Base-by-base conservation (phyloP, 2,888 invertebrate genomes). In the Troglohyphantes excavatus region DNA sequence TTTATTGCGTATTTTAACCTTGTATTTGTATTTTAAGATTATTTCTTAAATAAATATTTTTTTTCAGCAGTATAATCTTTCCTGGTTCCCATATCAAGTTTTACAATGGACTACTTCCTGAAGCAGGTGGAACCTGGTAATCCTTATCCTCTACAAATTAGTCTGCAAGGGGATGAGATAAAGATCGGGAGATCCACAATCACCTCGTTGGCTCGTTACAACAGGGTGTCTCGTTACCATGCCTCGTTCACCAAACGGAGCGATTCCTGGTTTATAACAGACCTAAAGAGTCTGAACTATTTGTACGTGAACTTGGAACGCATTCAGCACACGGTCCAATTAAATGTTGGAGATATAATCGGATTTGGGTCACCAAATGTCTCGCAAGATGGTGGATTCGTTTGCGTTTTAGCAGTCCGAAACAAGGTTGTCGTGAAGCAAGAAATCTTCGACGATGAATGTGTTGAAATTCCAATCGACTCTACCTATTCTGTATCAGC, bases 271-370 rank as follows among this genome's bases (percentile, higher is more conserved):
- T 53, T 29, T 13, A 53, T 89, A 26, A 43, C 27, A 76, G 88
- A 89, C 21, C 59, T 89, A 13, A 59, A 59, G 26, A 89, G 88
- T 59, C 26, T 82, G 0, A 89, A 89, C 75, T 53, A 59, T 5
- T 29, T 89, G 21, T 89, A 82, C 29, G 75, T 82, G 0, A 89
- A 89, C 39, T 53, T 53, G 11, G 65, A 76, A 39, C 59, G 75
- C 2, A 21, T 39, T 29, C 3, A 23, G 13, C 17, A 39, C 19
- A 33, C 21, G 21, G 27, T 19, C 5, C 23, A 67, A 6, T 27
- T 70, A 6, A 68, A 72, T 29, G 53, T 82, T 39, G 63, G 63
- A 17, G 82, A 82, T 26, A 72, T 46, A 0, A 82, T 89, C 26
- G 88, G 88, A 9, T 53, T 89, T 59, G 88, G 88, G 2, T 39